A percentile compares a stretch with the other conserved stretches of the same genome.
Conservation (phyloP, 1,140 invertebrate species). For the Aporrectodea caliginosa region DNA sequence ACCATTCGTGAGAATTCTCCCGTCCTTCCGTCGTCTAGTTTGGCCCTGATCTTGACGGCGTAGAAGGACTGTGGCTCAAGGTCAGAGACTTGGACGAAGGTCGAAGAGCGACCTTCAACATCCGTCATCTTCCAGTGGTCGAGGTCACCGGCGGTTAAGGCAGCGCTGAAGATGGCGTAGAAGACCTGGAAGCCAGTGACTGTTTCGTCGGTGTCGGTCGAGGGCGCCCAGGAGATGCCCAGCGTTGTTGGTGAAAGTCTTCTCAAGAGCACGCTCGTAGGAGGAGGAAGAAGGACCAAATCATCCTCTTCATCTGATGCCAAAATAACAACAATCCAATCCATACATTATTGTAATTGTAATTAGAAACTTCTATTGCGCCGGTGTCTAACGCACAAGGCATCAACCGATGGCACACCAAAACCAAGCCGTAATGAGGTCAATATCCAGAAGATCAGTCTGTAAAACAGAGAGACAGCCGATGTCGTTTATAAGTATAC, state of each 20-base stretch:
- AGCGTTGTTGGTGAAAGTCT: slow-evolving; percentile 70
- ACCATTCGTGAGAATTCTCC: slow-evolving; percentile 46
- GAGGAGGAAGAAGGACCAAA: slow-evolving; percentile 70
- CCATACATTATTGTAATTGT: too few species aligned
- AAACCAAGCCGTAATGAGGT: too few species aligned
- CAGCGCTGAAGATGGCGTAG: slow-evolving; percentile 44
- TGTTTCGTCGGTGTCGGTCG: slow-evolving; percentile 50
- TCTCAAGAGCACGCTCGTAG: slow-evolving; percentile 74
- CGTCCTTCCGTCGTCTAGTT: slow-evolving; percentile 44
- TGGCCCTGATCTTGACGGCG: slow-evolving; percentile 72
- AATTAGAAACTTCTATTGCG: too few species aligned
- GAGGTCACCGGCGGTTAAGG: slow-evolving; percentile 41
- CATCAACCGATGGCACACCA: too few species aligned
- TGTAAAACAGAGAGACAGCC: too few species aligned
- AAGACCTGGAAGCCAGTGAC: slow-evolving; percentile 73
- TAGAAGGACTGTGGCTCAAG: slow-evolving; percentile 87
- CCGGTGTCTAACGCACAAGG: too few species aligned
- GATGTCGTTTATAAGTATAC: too few species aligned
- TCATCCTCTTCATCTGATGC: too few species aligned
- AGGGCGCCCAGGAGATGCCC: slow-evolving; percentile 90
- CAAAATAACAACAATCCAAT: too few species aligned
- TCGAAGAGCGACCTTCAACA: slow-evolving; percentile 45
- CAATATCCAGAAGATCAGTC: too few species aligned
- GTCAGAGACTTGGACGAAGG: slow-evolving; percentile 69
- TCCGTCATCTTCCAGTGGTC: slow-evolving; percentile 46